Evolutionary conservation across 1,140 invertebrate species (phyloP).

Genomic region (Aphaenogaster ashmeadi): DNA sequence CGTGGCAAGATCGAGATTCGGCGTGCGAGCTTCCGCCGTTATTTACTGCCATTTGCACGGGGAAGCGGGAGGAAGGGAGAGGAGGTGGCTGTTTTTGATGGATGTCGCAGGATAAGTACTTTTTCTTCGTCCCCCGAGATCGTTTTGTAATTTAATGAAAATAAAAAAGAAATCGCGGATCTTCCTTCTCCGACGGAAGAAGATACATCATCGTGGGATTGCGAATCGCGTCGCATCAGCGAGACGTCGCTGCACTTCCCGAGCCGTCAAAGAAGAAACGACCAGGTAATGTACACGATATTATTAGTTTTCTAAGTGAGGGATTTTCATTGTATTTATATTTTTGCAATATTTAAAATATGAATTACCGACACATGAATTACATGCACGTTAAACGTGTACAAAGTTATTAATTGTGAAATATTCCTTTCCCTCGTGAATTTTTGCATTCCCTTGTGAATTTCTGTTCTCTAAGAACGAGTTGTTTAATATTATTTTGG

Average conservation of each 20-base stretch:
- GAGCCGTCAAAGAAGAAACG: not conserved
- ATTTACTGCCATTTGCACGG: conserved; percentile 62
- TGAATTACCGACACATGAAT: not conserved
- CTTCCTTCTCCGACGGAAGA: not conserved
- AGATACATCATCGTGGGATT: not conserved
- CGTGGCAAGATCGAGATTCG: conserved; percentile 73
- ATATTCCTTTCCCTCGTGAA: not conserved
- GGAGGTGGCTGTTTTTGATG: conserved; percentile 38
- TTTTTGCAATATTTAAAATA: not conserved
- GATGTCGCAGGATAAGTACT: conserved; percentile 56
- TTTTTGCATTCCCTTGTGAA: not conserved
- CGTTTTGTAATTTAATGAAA: conserved; percentile 63
- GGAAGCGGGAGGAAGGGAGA: not conserved
- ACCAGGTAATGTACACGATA: conserved; percentile 22
- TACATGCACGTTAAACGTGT: not conserved
- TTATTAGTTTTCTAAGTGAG: not conserved
- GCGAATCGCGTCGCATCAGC: not conserved
- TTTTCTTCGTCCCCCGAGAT: conserved; percentile 46
- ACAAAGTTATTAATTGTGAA: not conserved
- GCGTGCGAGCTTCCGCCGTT: conserved; percentile 57
- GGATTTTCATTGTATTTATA: not conserved
- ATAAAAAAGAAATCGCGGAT: not conserved
- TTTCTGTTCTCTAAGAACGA: not conserved
- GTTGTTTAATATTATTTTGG: conserved; percentile 7
- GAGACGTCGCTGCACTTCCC: not conserved